Conservation (phyloP, 2,888 invertebrate genomes). For the Antheraea yamamai region DNA sequence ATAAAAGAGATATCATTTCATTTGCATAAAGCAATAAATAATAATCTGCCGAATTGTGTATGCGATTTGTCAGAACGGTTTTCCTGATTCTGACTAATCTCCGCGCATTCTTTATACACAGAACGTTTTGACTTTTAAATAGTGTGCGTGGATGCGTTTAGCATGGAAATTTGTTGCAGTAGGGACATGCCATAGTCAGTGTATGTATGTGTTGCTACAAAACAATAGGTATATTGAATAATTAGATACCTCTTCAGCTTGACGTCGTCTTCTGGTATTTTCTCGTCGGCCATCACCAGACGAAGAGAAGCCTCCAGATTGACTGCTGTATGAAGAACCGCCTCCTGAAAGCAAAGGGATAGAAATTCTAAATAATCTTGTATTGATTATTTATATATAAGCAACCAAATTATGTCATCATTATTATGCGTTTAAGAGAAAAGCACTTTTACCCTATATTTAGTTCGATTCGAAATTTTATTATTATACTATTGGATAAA, state of each 20-base stretch:
- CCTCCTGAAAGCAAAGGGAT: conserved; percentile 13
- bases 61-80: too few relatives aligned
- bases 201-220: too few relatives aligned
- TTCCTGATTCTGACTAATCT: too few relatives aligned
- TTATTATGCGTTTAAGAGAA: neutral
- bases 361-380: neutral
- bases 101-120: too few relatives aligned
- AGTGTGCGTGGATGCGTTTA: too few relatives aligned
- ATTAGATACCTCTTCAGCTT: conserved; percentile 15
- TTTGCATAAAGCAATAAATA: too few relatives aligned
- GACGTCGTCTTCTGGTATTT: conserved; percentile 21
- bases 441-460: neutral
- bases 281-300: conserved; percentile 16
- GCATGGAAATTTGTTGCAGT: too few relatives aligned
- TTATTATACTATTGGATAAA: neutral
- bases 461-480: neutral
- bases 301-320: conserved; percentile 10
- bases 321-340: conserved; percentile 19
- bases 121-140: too few relatives aligned
- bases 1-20: too few relatives aligned
- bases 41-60: too few relatives aligned
- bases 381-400: neutral
- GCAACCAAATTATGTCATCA: neutral
- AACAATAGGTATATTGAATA: neutral
- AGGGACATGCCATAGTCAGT: too few relatives aligned